Evolutionary conservation across 2,797 vertebrate species (phyloP).

Genomic region (Mormyrops attenuatus): DNA sequence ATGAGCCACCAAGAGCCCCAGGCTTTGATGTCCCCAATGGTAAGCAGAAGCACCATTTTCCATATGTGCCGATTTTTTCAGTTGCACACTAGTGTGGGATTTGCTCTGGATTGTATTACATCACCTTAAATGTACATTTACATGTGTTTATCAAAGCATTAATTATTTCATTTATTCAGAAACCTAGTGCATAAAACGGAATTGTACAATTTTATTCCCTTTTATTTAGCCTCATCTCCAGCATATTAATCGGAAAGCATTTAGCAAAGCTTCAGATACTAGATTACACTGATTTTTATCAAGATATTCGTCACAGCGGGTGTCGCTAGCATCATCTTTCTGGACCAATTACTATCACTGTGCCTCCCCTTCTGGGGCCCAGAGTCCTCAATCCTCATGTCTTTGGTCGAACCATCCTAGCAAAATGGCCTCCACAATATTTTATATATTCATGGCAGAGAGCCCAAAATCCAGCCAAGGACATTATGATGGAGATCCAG

Average conservation of each 20-base stretch:
- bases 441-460: no score
- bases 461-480: no score
- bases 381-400: no score
- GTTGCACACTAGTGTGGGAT: background rate
- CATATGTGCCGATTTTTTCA: background rate
- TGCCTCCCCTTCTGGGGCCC: no score
- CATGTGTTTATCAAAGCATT: background rate
- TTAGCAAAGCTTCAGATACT: background rate
- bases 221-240: background rate
- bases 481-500: no score
- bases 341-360: no score
- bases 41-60: background rate
- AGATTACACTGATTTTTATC: no score
- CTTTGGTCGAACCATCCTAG: no score
- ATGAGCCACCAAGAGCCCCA: background rate
- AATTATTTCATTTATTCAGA: background rate
- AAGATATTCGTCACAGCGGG: no score
- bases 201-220: background rate
- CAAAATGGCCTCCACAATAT: no score
- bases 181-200: background rate
- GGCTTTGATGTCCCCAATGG: background rate
- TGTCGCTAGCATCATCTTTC: no score
- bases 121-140: background rate
- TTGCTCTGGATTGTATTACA: background rate
- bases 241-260: background rate